Percentiles rank a stretch among this genome's conserved stretches.
Conservation (phyloP, 2,797 vertebrate species). For the Schizothorax lantsangensis region DNA sequence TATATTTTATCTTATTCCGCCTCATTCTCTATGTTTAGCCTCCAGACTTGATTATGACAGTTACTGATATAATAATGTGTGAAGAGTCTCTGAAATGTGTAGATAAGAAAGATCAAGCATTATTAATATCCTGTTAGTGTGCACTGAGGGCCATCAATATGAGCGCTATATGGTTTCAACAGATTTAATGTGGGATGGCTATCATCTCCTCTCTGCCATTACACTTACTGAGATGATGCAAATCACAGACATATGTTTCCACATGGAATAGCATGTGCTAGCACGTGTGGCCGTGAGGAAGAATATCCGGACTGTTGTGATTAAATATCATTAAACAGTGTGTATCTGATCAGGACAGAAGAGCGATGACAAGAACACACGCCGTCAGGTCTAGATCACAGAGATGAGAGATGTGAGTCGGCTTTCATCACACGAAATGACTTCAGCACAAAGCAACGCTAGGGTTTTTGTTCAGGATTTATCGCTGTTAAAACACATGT, state of each 20-base stretch:
- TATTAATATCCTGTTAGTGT: constrained; percentile 55
- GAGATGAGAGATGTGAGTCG: not conserved
- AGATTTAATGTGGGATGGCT: constrained; percentile 34
- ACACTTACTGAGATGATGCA: constrained; percentile 10
- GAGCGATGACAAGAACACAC: constrained; percentile 30
- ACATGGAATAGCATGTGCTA: constrained; percentile 8
- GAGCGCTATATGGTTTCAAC: constrained; percentile 19
- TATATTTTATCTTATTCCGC: not conserved
- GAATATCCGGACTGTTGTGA: constrained; percentile 29
- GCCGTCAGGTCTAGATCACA: constrained; percentile 24
- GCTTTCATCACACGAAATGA: constrained; percentile 17
- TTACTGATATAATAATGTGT: constrained; percentile 27
- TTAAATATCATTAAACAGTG: constrained; percentile 47
- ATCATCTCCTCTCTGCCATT: constrained; percentile 24
- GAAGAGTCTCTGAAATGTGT: constrained; percentile 22
- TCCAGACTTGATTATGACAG: constrained; percentile 32
- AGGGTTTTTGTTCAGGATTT: constrained; percentile 2
- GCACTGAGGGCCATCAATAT: constrained; percentile 19
- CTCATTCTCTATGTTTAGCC: constrained; percentile 11
- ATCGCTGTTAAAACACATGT: constrained; percentile 9
- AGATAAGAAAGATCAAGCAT: constrained; percentile 38
- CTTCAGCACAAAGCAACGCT: not conserved
- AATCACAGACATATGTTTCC: constrained; percentile 34
- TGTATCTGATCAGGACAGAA: constrained; percentile 28
- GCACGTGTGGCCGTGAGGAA: constrained; percentile 9